Conservation (phyloP, 2,888 invertebrate species). For the Tortricodes alternella region DNA sequence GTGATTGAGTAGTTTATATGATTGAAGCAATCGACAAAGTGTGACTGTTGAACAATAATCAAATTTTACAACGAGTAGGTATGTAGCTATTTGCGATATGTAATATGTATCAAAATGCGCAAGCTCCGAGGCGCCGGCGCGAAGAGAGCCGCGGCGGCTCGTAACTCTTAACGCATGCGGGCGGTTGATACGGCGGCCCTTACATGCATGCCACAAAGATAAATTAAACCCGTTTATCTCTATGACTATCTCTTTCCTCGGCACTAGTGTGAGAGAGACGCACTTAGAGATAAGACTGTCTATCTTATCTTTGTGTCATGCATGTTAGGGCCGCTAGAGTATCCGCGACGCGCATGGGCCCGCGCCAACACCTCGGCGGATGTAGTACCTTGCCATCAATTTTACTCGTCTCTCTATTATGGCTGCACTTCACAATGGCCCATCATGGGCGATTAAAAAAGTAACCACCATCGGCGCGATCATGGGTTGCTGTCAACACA, state of each 20-base stretch:
- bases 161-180: background rate
- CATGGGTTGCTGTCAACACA: too few species aligned
- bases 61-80: slow-evolving; percentile 64
- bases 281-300: background rate
- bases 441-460: too few species aligned
- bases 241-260: too few species aligned
- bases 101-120: background rate
- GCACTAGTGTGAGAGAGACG: too few species aligned
- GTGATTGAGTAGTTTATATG: slow-evolving; percentile 44
- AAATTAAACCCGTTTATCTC: too few species aligned
- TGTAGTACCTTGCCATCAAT: background rate
- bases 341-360: background rate
- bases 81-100: slow-evolving; percentile 31
- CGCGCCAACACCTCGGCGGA: slow-evolving; percentile 1
- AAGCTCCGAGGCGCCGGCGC: background rate
- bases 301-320: too few species aligned
- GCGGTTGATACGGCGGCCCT: too few species aligned
- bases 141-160: background rate
- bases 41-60: slow-evolving; percentile 55
- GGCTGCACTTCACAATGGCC: too few species aligned
- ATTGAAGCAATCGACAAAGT: slow-evolving; percentile 42
- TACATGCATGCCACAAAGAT: too few species aligned
- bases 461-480: too few species aligned
- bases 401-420: slow-evolving; percentile 9
- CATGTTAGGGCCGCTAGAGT: too few species aligned